Evolutionary conservation across 2,797 vertebrate genomes (phyloP).

Genomic region (Rhabdomys pumilio): DNA sequence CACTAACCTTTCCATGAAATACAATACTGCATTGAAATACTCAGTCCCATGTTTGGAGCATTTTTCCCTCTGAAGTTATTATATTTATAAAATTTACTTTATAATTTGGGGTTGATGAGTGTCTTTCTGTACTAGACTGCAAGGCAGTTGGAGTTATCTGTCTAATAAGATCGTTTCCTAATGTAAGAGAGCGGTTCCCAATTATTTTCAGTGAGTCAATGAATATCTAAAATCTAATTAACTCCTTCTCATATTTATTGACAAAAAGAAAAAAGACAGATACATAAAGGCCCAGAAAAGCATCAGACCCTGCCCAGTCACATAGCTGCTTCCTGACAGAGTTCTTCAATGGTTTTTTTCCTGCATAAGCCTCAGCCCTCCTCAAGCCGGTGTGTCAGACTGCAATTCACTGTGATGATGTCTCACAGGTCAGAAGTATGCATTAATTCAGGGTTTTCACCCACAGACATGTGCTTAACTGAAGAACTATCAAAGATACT

Average conservation of each 20-base stretch:
- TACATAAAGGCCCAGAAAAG: not conserved
- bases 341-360: not conserved
- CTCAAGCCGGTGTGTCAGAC: not conserved
- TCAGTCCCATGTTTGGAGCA: not conserved
- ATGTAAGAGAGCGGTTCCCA: not conserved
- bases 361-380: not conserved
- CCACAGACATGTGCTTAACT: not conserved
- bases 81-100: slow-evolving; percentile 9
- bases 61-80: slow-evolving; percentile 40
- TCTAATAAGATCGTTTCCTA: not conserved
- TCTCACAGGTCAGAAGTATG: not conserved
- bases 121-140: not conserved
- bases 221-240: not conserved
- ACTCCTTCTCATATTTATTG: not conserved
- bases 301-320: not conserved
- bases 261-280: not conserved
- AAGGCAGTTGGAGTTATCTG: not conserved
- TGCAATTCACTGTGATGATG: not conserved
- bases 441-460: not conserved
- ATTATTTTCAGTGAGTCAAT: not conserved
- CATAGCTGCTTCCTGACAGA: not conserved
- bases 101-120: not conserved
- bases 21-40: not conserved
- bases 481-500: slow-evolving; percentile 9
- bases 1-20: slow-evolving; percentile 40